Evolutionary conservation across 2,113 vertebrate genomes (phyloP).

Genomic region (Chionis minor): DNA sequence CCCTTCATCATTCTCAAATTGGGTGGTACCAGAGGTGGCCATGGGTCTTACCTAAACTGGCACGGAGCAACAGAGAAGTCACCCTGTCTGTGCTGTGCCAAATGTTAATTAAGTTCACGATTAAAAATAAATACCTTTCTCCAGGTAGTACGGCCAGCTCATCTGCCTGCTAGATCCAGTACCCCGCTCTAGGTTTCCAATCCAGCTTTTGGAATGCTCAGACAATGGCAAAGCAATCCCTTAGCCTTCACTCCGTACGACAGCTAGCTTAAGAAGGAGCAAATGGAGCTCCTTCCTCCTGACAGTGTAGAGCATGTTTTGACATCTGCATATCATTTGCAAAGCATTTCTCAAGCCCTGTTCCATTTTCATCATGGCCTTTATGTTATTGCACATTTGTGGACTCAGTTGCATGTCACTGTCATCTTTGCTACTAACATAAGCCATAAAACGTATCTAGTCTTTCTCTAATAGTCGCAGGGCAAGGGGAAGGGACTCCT

Average conservation of each 20-base stretch:
- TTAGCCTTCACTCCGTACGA: background rate
- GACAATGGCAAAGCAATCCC: background rate
- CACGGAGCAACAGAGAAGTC: background rate
- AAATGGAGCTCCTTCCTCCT: background rate
- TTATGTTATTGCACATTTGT: background rate
- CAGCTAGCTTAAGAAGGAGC: background rate
- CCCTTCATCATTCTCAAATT: background rate
- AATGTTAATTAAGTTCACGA: background rate
- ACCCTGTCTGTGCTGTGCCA: background rate
- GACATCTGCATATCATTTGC: conserved; percentile 1
- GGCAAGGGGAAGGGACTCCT: background rate
- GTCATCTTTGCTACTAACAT: background rate
- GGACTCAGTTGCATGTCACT: background rate
- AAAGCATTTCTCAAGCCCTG: background rate
- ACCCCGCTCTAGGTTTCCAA: background rate
- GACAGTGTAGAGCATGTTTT: background rate
- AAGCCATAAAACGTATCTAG: background rate
- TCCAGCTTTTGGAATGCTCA: background rate
- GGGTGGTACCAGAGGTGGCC: background rate
- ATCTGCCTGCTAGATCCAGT: background rate
- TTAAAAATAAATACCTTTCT: background rate
- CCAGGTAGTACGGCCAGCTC: background rate
- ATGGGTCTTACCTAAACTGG: background rate
- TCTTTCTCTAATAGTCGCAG: background rate
- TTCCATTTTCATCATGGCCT: background rate